phyloP scores from a whole-genome alignment of 2,113 vertebrate genomes.

The Bubo bubo region DNA sequence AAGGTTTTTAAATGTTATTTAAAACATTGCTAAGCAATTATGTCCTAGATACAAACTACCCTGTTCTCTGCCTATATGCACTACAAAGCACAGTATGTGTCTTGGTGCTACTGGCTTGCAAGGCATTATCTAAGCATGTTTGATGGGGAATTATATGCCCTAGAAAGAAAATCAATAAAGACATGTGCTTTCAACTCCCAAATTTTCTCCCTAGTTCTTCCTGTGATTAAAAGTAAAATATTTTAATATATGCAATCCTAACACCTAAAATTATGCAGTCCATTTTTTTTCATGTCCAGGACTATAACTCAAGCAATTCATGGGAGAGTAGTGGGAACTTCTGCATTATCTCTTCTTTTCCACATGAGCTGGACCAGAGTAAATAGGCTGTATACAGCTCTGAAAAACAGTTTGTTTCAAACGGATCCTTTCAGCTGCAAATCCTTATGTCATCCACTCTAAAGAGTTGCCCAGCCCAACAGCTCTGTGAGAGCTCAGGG shows the following conservation, averaged over 20 bases:
- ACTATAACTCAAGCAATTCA: background rate
- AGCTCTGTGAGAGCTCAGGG: background rate
- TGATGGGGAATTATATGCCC: background rate
- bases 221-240: background rate
- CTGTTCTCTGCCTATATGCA: background rate
- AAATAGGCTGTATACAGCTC: background rate
- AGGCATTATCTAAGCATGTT: background rate
- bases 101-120: background rate
- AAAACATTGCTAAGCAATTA: background rate
- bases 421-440: background rate
- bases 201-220: background rate
- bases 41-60: background rate
- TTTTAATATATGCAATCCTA: background rate
- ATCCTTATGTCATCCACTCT: background rate
- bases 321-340: background rate
- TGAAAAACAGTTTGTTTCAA: background rate
- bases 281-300: background rate
- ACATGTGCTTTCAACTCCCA: background rate
- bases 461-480: background rate
- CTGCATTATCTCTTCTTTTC: background rate
- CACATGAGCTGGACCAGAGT: background rate
- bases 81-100: background rate
- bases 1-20: background rate
- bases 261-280: background rate
- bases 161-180: background rate